phyloP scores from a whole-genome alignment of 2,797 vertebrate genomes.

The Phrynocephalus vlangalii region DNA sequence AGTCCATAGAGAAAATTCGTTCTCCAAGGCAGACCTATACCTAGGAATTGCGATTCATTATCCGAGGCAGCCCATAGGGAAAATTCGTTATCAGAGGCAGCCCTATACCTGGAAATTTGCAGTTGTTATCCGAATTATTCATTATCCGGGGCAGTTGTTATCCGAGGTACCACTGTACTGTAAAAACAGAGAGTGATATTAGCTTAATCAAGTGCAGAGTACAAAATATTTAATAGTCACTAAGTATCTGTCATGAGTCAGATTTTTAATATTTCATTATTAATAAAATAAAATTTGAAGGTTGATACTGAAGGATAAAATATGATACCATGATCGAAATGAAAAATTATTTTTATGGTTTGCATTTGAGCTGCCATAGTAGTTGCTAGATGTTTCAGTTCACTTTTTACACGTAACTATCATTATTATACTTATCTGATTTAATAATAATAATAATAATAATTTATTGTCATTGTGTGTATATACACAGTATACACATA shows the following conservation, averaged over 20 bases:
- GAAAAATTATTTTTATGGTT: background rate
- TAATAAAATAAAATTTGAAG: conserved; percentile 27
- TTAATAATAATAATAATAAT: no score
- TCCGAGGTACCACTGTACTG: no score
- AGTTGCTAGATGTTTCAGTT: background rate
- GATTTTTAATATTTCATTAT: conserved; percentile 46
- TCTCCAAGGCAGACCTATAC: no score
- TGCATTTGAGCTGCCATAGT: background rate
- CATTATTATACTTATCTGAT: conserved; percentile 8
- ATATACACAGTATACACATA: no score
- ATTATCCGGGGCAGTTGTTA: no score
- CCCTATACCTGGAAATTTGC: no score
- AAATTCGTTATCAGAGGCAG: no score
- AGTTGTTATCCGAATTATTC: no score
- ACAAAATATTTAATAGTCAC: conserved; percentile 41
- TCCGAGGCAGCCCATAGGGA: no score
- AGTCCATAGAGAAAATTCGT: no score
- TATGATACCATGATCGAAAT: conserved; percentile 21
- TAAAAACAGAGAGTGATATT: conserved; percentile 9
- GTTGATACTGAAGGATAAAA: conserved; percentile 24
- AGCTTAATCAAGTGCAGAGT: conserved; percentile 25
- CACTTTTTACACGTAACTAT: background rate
- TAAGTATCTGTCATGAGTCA: conserved; percentile 26
- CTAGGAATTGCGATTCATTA: no score
- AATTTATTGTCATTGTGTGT: no score